phyloP scores from a whole-genome alignment of 1,140 invertebrate genomes.

The Penaeus japonicus region DNA sequence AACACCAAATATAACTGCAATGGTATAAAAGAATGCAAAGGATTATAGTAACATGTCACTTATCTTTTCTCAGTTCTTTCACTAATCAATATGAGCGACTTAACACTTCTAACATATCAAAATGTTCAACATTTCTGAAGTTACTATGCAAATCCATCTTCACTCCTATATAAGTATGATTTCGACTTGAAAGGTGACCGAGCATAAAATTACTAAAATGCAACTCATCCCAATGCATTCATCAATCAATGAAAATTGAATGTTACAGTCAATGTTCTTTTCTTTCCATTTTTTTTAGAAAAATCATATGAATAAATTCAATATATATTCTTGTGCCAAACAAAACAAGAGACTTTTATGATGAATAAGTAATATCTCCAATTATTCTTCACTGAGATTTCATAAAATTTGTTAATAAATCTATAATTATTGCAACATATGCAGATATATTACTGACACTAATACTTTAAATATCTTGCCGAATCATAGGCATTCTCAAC shows the following conservation, averaged over 20 bases:
- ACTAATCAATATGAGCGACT: too few relatives aligned
- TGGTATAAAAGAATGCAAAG: neutral
- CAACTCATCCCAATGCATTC: neutral
- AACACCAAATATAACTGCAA: conserved; percentile 72
- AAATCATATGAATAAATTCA: neutral
- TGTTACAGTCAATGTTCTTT: neutral
- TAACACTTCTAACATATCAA: too few relatives aligned
- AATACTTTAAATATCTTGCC: too few relatives aligned
- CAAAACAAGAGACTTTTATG: neutral
- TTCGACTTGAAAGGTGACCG: too few relatives aligned
- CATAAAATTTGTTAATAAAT: too few relatives aligned
- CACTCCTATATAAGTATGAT: too few relatives aligned
- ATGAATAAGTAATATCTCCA: conserved; percentile 11
- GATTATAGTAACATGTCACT: neutral
- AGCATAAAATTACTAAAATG: neutral
- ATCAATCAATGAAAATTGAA: neutral
- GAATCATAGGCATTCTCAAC: too few relatives aligned
- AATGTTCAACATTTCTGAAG: too few relatives aligned
- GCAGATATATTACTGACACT: neutral
- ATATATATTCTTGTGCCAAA: neutral
- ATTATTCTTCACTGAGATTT: too few relatives aligned
- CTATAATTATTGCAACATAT: too few relatives aligned
- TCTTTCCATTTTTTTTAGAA: neutral
- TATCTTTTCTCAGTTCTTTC: too few relatives aligned
- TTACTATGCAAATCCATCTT: too few relatives aligned